phyloP scores from a whole-genome alignment of 1,140 invertebrate genomes.

The Orius insidiosus region DNA sequence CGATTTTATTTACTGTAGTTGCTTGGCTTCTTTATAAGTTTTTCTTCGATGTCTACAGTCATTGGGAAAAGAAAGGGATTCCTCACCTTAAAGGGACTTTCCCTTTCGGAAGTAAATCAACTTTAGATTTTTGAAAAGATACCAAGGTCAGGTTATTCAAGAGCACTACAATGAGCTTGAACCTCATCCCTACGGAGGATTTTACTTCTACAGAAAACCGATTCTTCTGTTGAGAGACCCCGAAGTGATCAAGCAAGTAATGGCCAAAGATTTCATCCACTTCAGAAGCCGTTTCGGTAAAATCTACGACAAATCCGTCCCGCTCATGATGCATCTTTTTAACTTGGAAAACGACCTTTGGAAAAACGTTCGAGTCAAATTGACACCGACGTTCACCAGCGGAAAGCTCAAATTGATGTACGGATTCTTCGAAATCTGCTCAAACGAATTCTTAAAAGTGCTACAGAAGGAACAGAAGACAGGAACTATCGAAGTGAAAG shows the following conservation, averaged over 20 bases:
- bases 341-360: slow-evolving; percentile 26
- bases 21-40: no score
- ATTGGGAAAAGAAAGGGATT: slow-evolving; percentile 28
- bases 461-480: slow-evolving; percentile 27
- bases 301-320: slow-evolving; percentile 18
- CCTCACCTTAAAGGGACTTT: slow-evolving; percentile 12
- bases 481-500: slow-evolving; percentile 23
- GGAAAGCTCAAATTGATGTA: slow-evolving; percentile 24
- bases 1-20: no score
- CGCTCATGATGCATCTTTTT: slow-evolving; percentile 19
- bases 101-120: slow-evolving; percentile 12
- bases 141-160: slow-evolving; percentile 23
- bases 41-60: slow-evolving; percentile 21
- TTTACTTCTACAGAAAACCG: slow-evolving; percentile 29
- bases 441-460: slow-evolving; percentile 17
- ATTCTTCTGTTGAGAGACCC: slow-evolving; percentile 31
- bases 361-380: slow-evolving; percentile 36
- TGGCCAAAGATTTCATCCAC: slow-evolving; percentile 31
- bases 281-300: slow-evolving; percentile 30
- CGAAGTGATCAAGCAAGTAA: slow-evolving; percentile 29
- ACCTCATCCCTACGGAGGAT: slow-evolving; percentile 26
- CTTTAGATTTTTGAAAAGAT: not conserved
- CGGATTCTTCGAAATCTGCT: slow-evolving; percentile 24
- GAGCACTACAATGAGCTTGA: slow-evolving; percentile 26
- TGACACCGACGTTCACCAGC: slow-evolving; percentile 40